phyloP scores from a whole-genome alignment of 2,113 vertebrate species.

The Oenanthe melanoleuca region DNA sequence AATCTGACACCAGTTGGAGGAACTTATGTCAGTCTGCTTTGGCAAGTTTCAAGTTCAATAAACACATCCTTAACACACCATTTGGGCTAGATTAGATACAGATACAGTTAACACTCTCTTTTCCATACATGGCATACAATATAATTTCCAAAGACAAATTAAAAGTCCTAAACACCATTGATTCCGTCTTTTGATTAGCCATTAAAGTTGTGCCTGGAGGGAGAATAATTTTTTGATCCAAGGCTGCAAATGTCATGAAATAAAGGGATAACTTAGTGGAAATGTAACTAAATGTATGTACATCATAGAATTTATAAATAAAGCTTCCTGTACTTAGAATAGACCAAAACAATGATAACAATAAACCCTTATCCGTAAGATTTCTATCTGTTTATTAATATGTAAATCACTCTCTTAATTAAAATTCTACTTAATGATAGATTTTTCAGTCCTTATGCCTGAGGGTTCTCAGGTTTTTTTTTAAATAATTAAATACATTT shows the following conservation, averaged over 20 bases:
- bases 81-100: background rate
- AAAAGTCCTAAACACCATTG: background rate
- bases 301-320: background rate
- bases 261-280: background rate
- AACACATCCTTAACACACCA: background rate
- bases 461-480: slow-evolving; percentile 7
- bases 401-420: slow-evolving; percentile 60
- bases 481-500: slow-evolving; percentile 52
- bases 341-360: background rate
- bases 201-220: background rate
- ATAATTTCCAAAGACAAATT: background rate
- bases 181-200: background rate
- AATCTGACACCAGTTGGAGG: background rate
- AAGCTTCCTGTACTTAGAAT: background rate
- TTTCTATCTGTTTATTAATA: slow-evolving; percentile 36
- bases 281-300: background rate
- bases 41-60: background rate
- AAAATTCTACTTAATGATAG: slow-evolving; percentile 29
- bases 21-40: background rate
- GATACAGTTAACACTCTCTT: background rate
- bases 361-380: background rate
- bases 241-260: background rate
- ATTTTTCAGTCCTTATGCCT: slow-evolving; percentile 13
- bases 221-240: background rate
- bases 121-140: background rate